A percentile compares a stretch with the other conserved stretches of the same genome.
These are phyloP conservation scores for Acrocephalus scirpaceus DNA, from an alignment of 2,797 vertebrate species.

Conservation along the genomic window DNA sequence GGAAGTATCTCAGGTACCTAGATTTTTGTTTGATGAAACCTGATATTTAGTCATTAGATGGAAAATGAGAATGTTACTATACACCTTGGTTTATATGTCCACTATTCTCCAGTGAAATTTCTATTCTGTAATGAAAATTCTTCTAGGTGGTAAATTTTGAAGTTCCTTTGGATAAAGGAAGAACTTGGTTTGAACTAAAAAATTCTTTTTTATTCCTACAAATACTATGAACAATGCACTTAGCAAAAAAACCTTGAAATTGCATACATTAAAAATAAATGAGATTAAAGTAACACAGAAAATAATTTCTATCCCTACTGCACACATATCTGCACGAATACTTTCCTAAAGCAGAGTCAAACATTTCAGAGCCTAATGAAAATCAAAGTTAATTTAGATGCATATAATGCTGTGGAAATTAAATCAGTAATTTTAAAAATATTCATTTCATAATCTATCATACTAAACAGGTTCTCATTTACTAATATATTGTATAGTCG, in stretches of 20 bases:
- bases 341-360: background rate
- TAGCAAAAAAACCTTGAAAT: background rate
- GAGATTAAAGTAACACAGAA: background rate
- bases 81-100: rapidly evolving
- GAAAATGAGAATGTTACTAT: background rate
- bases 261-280: background rate
- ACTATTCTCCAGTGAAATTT: background rate
- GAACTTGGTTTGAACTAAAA: background rate
- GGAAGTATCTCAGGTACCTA: background rate
- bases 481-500: background rate
- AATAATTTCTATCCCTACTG: background rate
- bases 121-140: background rate
- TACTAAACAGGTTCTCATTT: background rate
- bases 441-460: background rate
- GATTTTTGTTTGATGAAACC: background rate
- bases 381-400: background rate
- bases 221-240: background rate
- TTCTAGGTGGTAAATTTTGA: background rate
- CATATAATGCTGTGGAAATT: background rate
- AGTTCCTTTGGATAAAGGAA: background rate
- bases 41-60: background rate
- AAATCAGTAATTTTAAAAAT: background rate
- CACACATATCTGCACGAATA: rapidly evolving
- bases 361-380: background rate
- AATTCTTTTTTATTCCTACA: background rate